A percentile compares a stretch with the other conserved stretches of the same genome.
These are phyloP conservation scores for Cheilinus undulatus DNA, from an alignment of 2,113 vertebrate species.

Conservation along the genomic window DNA sequence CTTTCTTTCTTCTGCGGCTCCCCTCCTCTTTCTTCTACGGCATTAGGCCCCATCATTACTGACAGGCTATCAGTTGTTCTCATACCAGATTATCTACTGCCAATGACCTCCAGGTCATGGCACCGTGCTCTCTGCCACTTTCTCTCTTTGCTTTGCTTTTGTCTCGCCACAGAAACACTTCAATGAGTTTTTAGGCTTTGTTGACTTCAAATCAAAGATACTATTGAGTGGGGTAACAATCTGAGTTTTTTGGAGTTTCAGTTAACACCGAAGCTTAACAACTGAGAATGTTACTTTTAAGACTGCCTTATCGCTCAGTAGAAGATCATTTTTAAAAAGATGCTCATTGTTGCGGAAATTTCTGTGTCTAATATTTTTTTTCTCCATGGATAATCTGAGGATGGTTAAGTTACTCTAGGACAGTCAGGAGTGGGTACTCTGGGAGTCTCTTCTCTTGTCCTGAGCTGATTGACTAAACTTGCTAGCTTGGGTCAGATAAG, in stretches of 20 bases:
- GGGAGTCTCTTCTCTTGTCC: too few relatives aligned
- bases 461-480: too few relatives aligned
- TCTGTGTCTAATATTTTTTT: too few relatives aligned
- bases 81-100: slow-evolving; percentile 78
- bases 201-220: slow-evolving; percentile 69
- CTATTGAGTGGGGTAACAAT: slow-evolving; percentile 24
- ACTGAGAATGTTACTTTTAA: neutral
- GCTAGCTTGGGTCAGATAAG: too few relatives aligned
- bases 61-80: slow-evolving; percentile 76
- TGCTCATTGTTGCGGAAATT: too few relatives aligned
- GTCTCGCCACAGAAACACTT: slow-evolving; percentile 54
- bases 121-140: slow-evolving; percentile 68
- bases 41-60: slow-evolving; percentile 74
- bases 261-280: slow-evolving; percentile 4
- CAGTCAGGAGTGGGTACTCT: too few relatives aligned
- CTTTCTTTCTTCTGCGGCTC: slow-evolving; percentile 59
- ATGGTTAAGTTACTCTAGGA: too few relatives aligned
- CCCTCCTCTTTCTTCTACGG: slow-evolving; percentile 57
- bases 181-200: slow-evolving; percentile 53
- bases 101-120: slow-evolving; percentile 69
- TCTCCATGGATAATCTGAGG: too few relatives aligned
- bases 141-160: slow-evolving; percentile 66
- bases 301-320: neutral
- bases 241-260: slow-evolving; percentile 5
- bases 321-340: too few relatives aligned